Conservation (phyloP, 2,113 vertebrate species). For the Bambusicola thoracicus region DNA sequence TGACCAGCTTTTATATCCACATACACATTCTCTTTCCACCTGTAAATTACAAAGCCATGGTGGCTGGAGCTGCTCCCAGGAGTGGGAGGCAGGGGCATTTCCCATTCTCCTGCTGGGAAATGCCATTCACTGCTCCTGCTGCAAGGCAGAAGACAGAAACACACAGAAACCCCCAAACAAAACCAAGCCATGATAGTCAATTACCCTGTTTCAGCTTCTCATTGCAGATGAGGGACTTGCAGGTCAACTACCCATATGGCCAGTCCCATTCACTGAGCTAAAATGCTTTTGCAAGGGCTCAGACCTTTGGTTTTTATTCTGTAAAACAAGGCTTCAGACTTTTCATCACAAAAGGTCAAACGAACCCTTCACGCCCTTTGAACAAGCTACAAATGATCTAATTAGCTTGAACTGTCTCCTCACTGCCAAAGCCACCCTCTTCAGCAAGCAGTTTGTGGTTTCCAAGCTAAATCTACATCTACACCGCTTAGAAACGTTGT, state of each 20-base stretch:
- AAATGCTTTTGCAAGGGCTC: neutral
- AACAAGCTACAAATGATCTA: neutral
- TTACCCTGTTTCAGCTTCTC: neutral
- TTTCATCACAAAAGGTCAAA: slow-evolving; percentile 1
- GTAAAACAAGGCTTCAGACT: neutral
- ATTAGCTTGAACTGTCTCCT: neutral
- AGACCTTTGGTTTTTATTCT: neutral
- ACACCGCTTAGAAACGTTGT: neutral
- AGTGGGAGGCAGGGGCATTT: too few species aligned
- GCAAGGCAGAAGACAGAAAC: too few species aligned
- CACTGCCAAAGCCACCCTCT: neutral
- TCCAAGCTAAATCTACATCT: neutral
- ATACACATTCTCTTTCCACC: too few species aligned
- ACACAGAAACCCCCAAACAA: too few species aligned
- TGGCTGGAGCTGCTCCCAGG: too few species aligned
- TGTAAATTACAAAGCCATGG: too few species aligned
- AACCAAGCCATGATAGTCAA: too few species aligned
- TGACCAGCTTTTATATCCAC: too few species aligned
- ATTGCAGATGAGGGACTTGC: neutral
- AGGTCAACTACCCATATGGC: neutral
- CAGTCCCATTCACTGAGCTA: neutral
- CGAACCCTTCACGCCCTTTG: neutral
- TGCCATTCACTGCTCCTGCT: too few species aligned
- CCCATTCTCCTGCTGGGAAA: too few species aligned
- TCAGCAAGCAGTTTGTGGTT: neutral